These are phyloP conservation scores for Prunella fulvescens DNA, from an alignment of 2,113 vertebrate species.

Conservation along the genomic window DNA sequence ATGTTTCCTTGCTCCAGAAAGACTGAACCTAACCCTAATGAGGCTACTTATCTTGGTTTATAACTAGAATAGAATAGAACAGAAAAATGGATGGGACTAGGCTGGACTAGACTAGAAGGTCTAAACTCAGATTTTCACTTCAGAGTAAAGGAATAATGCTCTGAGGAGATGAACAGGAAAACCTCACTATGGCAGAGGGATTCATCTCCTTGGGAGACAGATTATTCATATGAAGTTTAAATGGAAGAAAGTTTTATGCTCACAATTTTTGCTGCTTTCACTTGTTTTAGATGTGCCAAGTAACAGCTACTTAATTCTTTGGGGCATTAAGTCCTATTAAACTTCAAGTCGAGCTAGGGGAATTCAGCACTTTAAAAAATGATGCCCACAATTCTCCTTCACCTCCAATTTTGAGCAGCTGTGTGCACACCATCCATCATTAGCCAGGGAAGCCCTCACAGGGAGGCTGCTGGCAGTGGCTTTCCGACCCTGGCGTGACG, in stretches of 20 bases:
- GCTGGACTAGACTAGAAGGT: not conserved
- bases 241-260: not conserved
- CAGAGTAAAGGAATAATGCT: not conserved
- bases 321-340: not conserved
- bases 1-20: not conserved
- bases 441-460: not conserved
- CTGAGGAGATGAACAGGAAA: not conserved
- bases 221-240: not conserved
- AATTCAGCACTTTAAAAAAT: not conserved
- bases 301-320: not conserved
- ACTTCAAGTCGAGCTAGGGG: not conserved
- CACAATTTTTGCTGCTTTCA: not conserved
- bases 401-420: not conserved
- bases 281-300: not conserved
- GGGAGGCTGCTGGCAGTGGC: not conserved
- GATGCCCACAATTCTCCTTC: not conserved
- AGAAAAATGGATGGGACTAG: not conserved
- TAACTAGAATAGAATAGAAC: not conserved
- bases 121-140: not conserved
- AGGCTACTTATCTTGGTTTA: not conserved
- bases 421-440: not conserved
- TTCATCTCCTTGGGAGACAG: not conserved
- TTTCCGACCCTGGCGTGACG: fast-evolving
- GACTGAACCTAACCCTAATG: not conserved
- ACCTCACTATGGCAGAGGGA: not conserved